phyloP scores from a whole-genome alignment of 2,888 invertebrate species.

The Unio pictorum region DNA sequence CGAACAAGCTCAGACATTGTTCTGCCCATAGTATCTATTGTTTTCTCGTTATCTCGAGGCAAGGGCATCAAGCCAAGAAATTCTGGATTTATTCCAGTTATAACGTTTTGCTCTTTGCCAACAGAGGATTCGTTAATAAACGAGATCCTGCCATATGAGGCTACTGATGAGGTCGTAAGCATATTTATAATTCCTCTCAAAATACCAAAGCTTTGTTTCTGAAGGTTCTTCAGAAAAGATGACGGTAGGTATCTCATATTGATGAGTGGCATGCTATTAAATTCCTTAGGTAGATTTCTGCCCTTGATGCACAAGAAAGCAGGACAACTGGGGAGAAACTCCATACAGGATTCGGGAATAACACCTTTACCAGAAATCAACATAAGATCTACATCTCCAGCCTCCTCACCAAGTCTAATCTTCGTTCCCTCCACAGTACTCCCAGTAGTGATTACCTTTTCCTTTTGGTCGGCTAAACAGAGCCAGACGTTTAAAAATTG shows the following conservation, averaged over 20 bases:
- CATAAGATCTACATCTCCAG: conserved; percentile 18
- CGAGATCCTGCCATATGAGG: too few relatives aligned
- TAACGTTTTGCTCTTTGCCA: too few relatives aligned
- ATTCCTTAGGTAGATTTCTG: neutral
- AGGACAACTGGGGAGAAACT: conserved; percentile 11
- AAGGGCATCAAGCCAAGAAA: too few relatives aligned
- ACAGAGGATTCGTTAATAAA: too few relatives aligned
- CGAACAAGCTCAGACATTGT: too few relatives aligned
- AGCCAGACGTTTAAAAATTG: too few relatives aligned
- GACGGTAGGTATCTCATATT: neutral
- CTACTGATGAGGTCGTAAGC: too few relatives aligned
- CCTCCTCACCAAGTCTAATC: conserved; percentile 7
- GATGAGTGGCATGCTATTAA: neutral
- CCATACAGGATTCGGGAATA: conserved; percentile 11
- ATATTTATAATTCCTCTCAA: too few relatives aligned
- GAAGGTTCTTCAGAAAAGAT: conserved; percentile 2
- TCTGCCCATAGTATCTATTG: too few relatives aligned
- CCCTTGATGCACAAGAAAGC: conserved; percentile 11
- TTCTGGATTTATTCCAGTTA: too few relatives aligned
- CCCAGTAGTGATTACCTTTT: conserved; percentile 6
- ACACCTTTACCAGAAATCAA: conserved; percentile 5
- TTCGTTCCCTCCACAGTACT: conserved; percentile 20
- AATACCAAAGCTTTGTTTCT: neutral
- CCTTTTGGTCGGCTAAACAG: neutral
- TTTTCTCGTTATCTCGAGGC: too few relatives aligned